These are phyloP conservation scores for Caenorhabditis sp. DNA, from an alignment of 2,888 invertebrate genomes.

Conservation along the genomic window DNA sequence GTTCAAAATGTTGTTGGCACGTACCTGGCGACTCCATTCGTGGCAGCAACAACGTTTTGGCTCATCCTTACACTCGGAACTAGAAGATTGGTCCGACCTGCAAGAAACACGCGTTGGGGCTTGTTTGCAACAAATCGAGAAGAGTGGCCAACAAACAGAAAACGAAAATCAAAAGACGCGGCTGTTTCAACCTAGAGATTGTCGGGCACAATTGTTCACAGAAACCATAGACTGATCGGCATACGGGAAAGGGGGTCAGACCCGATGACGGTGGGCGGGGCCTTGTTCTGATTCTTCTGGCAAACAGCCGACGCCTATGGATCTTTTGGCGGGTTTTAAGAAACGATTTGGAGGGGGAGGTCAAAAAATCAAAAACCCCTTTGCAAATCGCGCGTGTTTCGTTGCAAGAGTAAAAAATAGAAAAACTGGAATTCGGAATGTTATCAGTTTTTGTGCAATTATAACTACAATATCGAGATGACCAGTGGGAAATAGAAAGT, in stretches of 20 bases:
- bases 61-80: slow-evolving; percentile 22
- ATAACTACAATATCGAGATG: too few species aligned
- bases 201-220: too few species aligned
- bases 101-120: too few species aligned
- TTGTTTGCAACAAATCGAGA: too few species aligned
- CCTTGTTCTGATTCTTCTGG: slow-evolving; percentile 12
- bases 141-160: too few species aligned
- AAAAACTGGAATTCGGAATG: not conserved
- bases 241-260: not conserved
- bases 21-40: slow-evolving; percentile 14
- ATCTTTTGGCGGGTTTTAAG: slow-evolving; percentile 9
- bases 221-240: too few species aligned
- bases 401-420: slow-evolving; percentile 4
- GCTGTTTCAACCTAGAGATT: too few species aligned
- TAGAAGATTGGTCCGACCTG: too few species aligned
- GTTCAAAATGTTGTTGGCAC: too few species aligned
- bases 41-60: slow-evolving; percentile 23
- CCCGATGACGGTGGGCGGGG: not conserved
- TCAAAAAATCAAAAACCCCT: slow-evolving; percentile 34
- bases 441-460: slow-evolving; percentile 5
- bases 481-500: too few species aligned
- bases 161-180: too few species aligned
- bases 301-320: slow-evolving; percentile 40
- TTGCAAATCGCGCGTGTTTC: slow-evolving; percentile 7
- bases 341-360: slow-evolving; percentile 17